Evolutionary conservation across 2,113 vertebrate species (phyloP).

Genomic region (Felis catus): F.catus_Fca126_mat1.0 CM031420.1:131524501-131525000

Average conservation of each 20-base stretch:
- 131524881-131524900: background rate
- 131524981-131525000: background rate
- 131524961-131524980: background rate
- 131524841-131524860: background rate
- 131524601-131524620: background rate
- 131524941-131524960: background rate
- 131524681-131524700: background rate
- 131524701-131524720: background rate
- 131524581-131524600: background rate
- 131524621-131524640: background rate
- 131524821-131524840: background rate
- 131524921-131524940: background rate
- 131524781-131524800: background rate
- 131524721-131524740: background rate
- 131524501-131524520: background rate
- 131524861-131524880: background rate
- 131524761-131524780: background rate
- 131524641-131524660: background rate
- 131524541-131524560: background rate
- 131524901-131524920: background rate
- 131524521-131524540: background rate
- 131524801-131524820: background rate
- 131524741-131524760: background rate
- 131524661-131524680: background rate
- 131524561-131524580: background rate